A percentile compares a stretch with the other conserved stretches of the same genome.
These are phyloP conservation scores for Exocentrus adspersus DNA, from an alignment of 2,888 invertebrate species.

Conservation along the genomic window DNA sequence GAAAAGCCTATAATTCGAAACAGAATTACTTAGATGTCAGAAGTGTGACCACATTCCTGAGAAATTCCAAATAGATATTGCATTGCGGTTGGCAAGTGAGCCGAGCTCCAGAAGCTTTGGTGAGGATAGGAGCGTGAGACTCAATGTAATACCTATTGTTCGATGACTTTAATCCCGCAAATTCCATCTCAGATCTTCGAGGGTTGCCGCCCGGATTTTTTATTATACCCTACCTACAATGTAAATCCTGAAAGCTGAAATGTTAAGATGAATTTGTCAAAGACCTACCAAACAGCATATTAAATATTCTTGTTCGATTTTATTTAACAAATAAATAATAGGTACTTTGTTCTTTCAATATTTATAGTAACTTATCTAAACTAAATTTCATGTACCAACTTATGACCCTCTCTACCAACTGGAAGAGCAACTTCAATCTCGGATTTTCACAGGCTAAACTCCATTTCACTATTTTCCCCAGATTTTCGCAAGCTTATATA, in stretches of 20 bases:
- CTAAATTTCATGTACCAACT: no score
- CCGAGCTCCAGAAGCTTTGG: slow-evolving; percentile 12
- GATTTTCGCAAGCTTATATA: neutral
- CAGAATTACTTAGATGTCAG: slow-evolving; percentile 15
- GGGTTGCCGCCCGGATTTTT: neutral
- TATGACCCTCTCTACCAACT: no score
- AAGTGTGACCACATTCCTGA: slow-evolving; percentile 36
- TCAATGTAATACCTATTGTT: slow-evolving; percentile 15
- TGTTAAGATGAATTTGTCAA: no score
- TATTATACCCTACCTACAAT: no score
- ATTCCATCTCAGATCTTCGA: slow-evolving; percentile 1
- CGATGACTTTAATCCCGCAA: slow-evolving; percentile 5
- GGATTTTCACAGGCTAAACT: no score
- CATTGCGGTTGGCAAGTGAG: slow-evolving; percentile 32
- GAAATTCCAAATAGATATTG: slow-evolving; percentile 42
- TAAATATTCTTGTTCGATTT: no score
- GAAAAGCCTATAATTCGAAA: slow-evolving; percentile 13
- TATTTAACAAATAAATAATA: no score
- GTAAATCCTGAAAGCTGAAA: no score
- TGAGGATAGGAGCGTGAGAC: slow-evolving; percentile 10
- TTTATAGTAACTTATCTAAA: no score
- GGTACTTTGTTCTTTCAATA: neutral
- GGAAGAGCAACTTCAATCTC: no score
- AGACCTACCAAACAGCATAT: no score
- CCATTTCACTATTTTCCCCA: neutral